Evolutionary conservation across 2,797 vertebrate species (phyloP), one percentile per base, ranked within the genome.

Genomic region (Tenualosa thibaudeaui): DNA sequence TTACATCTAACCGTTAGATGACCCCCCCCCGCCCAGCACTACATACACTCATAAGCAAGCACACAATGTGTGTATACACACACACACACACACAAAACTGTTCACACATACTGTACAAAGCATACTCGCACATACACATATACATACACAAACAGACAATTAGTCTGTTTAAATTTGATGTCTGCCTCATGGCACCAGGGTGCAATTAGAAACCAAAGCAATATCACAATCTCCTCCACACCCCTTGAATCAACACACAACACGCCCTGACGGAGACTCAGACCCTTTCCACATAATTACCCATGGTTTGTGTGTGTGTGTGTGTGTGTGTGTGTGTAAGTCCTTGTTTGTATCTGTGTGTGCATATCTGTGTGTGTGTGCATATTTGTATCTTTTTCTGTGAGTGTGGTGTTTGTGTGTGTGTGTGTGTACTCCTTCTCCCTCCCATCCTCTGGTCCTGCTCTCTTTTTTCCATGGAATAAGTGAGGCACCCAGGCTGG

Each of bases 141-240:
- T 40, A 78, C 71, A 78, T 22, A 78, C 71, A 31, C 31, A 31
- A 31, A 31, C 31, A 78, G 22, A 46, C 71, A 82, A 82, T 82
- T 26, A 82, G 53, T 51, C 40, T 82, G 50, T 82, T 82, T 82
- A 51, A 26, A 82, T 56, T 10, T 54, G n/a, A 51, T 82, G 49
- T n/a, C 49, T 51, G 12, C 49, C 46, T 31, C n/a, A n/a, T 82
- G 81, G 37, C 71, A 78, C 71, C 19, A 53, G 46, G 26, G 81
- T 82, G 81, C 53, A 51, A 78, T 78, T 82, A 51, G 81, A 78
- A 7, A 82, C n/a, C 81, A 51, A 51, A 51, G 50, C 81, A 51
- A 82, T 82, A 82, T 82, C 71, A 82, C 31, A 13, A 82, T 51
- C 53, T 82, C 50, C 49, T 24, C n/a, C 49, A 51, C 53, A 24